Base-by-base conservation (phyloP, 2,797 vertebrate species). In the Parotocinclus haroldoi region DNA sequence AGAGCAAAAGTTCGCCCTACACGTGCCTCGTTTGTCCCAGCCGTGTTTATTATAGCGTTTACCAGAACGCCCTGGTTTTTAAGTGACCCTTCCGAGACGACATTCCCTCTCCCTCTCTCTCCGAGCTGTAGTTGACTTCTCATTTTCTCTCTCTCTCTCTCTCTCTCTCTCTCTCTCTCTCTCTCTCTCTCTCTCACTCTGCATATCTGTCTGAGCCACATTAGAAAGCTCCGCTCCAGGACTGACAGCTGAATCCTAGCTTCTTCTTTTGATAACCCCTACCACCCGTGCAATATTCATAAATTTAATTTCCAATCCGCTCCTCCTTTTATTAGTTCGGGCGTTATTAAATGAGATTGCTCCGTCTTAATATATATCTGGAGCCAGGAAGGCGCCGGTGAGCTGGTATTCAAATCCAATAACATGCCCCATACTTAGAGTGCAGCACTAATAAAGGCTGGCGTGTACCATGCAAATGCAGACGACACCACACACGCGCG, bases 331-430 rank as follows among this genome's bases (percentile, higher is more conserved):
- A 99, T 99, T 98, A 97, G 94, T 98, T 97, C 97, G 91, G 92
- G 87, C 96, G 93, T 98, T 99, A 99, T 99, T 98, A 98, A 99
- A 98, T 95, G 94, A 96, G 94, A 96, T 94, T 96, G 93, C 96
- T 98, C 96, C 94, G 95, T 94, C 94, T 96, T 98, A 96, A 96
- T 98, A 96, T 95, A 96, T 95, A 94, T 96, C 86, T 91, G 83
- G 89, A 89, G 86, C 91, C 91, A 88, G 89, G 90, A 84, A 92
- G 89, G 90, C 93, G 93, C 92, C 94, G 94, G 89, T 88, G 79
- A 95, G 93, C 92, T 95, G 93, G 94, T 98, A 96, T 96, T 98
- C 94, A 98, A 97, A 99, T 98, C 95, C 94, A 99, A 99, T 98
- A 98, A 98, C 95, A 96, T 93, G 94, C 89, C 92, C 95, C 92